Percentiles rank a stretch among this genome's conserved stretches.
Conservation (phyloP, 2,888 invertebrate genomes). For the Epistrophe grossulariae region DNA sequence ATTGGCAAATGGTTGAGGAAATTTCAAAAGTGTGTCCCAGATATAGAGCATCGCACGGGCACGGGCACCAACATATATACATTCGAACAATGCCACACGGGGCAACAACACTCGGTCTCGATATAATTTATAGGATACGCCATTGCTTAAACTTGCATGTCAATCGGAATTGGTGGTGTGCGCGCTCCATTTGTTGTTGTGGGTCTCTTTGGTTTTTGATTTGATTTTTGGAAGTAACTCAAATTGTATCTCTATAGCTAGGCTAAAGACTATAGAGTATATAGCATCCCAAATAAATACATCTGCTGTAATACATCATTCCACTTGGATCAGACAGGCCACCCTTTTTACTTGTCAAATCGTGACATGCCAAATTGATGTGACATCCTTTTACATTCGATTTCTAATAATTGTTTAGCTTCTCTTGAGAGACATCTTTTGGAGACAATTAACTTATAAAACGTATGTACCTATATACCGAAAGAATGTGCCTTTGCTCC, state of each 20-base stretch:
- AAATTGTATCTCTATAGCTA: neutral
- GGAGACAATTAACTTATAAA: conserved; percentile 60
- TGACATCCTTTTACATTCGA: conserved; percentile 81
- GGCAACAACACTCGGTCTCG: conserved; percentile 30
- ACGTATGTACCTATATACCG: neutral
- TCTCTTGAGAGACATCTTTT: conserved; percentile 35
- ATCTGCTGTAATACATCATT: conserved; percentile 69
- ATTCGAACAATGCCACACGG: neutral
- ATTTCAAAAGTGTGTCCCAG: conserved; percentile 72
- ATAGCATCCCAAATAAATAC: conserved; percentile 16
- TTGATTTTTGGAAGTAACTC: conserved; percentile 45
- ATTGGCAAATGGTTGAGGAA: conserved; percentile 75
- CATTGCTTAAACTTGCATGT: conserved; percentile 67
- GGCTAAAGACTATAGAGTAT: neutral
- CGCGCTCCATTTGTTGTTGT: conserved; percentile 49
- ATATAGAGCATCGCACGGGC: conserved; percentile 35
- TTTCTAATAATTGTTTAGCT: conserved; percentile 74
- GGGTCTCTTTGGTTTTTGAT: conserved; percentile 28
- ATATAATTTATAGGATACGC: conserved; percentile 68
- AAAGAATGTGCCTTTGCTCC: conserved; percentile 40
- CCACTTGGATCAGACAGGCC: conserved; percentile 37
- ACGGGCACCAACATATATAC: neutral
- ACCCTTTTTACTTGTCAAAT: conserved; percentile 80
- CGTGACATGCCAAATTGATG: conserved; percentile 80
- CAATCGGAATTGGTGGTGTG: conserved; percentile 55